Evolutionary conservation across 2,113 vertebrate species (phyloP).

Genomic region (Syngnathoides biaculeatus): DNA sequence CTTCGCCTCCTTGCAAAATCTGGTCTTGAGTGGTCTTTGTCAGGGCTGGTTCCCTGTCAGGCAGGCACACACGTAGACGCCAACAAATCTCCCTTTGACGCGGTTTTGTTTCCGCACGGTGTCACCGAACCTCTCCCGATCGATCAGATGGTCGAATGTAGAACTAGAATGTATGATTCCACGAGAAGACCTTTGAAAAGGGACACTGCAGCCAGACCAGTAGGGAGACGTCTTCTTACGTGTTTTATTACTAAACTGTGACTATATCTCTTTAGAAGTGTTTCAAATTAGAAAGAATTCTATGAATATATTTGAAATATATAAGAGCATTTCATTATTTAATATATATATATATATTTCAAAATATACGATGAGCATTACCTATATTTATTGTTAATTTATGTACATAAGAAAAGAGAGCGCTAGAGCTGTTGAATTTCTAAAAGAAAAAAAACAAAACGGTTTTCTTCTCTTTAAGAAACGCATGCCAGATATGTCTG

Average conservation of each 20-base stretch:
- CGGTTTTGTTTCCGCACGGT: conserved; percentile 14
- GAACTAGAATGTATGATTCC: conserved; percentile 56
- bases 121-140: conserved; percentile 18
- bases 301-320: conserved; percentile 76
- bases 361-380: conserved; percentile 69
- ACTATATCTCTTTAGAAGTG: conserved; percentile 72
- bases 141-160: conserved; percentile 17
- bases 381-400: conserved; percentile 81
- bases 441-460: conserved; percentile 65
- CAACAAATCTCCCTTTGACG: not conserved
- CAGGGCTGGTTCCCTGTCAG: conserved; percentile 69
- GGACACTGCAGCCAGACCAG: conserved; percentile 67
- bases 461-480: conserved; percentile 62
- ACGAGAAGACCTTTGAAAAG: conserved; percentile 36
- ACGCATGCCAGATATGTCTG: conserved; percentile 74
- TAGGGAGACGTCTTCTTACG: conserved; percentile 60
- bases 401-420: conserved; percentile 73
- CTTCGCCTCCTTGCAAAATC: conserved; percentile 42
- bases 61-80: not conserved
- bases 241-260: conserved; percentile 80
- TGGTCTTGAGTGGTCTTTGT: conserved; percentile 29
- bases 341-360: conserved; percentile 73
- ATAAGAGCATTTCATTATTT: conserved; percentile 72
- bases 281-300: conserved; percentile 70
- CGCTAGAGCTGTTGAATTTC: conserved; percentile 66